These are phyloP conservation scores for Cataglyphis livida DNA, from an alignment of 2,888 invertebrate genomes.

Conservation along the genomic window DNA sequence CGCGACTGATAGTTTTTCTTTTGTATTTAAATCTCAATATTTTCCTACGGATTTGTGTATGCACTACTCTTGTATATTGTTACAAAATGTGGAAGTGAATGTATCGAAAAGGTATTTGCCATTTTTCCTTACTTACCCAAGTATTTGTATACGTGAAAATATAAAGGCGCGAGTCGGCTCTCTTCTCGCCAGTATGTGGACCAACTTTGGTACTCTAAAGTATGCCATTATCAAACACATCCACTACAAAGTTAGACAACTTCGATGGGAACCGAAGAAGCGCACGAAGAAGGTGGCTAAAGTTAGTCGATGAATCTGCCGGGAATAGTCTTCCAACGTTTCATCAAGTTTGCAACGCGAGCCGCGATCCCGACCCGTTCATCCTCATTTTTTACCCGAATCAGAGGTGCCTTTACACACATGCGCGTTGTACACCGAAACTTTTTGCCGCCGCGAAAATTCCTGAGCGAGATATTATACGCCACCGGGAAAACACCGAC, in stretches of 20 bases:
- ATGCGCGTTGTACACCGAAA: background rate
- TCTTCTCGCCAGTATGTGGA: slow-evolving; percentile 12
- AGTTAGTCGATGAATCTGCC: slow-evolving; percentile 63
- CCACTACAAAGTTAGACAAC: slow-evolving; percentile 66
- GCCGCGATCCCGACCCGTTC: slow-evolving; percentile 17
- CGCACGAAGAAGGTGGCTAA: slow-evolving; percentile 51
- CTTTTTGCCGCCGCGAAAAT: slow-evolving; percentile 58
- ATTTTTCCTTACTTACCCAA: slow-evolving; percentile 35
- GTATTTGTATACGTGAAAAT: slow-evolving; percentile 38
- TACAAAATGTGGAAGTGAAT: slow-evolving; percentile 15
- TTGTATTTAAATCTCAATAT: slow-evolving; percentile 20
- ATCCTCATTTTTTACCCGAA: slow-evolving; percentile 49
- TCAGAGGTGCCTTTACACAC: slow-evolving; percentile 34
- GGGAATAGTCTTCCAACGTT: slow-evolving; percentile 55
- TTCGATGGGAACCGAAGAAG: slow-evolving; percentile 49
- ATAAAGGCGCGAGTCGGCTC: slow-evolving; percentile 31
- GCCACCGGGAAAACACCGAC: slow-evolving; percentile 54
- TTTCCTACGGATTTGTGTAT: background rate
- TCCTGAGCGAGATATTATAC: slow-evolving; percentile 71
- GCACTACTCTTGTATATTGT: background rate
- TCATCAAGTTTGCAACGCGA: slow-evolving; percentile 61
- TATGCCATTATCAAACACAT: slow-evolving; percentile 60
- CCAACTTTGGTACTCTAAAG: slow-evolving; percentile 42
- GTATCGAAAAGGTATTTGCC: slow-evolving; percentile 12
- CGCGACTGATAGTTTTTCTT: background rate